These are phyloP conservation scores for Percopsis omiscomaycus DNA, from an alignment of 2,797 vertebrate genomes.

Conservation along the genomic window DNA sequence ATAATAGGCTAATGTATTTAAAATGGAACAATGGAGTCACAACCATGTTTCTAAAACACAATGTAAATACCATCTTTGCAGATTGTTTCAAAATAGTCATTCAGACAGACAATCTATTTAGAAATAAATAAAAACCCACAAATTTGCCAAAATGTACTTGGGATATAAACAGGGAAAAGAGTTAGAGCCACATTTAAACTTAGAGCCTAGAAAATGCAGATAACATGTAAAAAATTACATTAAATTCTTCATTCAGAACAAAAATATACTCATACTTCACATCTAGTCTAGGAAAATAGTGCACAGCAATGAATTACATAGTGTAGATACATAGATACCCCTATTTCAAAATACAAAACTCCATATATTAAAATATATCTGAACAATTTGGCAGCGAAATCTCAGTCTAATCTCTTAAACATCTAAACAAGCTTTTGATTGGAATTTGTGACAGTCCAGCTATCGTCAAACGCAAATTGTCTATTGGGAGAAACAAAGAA, in stretches of 20 bases:
- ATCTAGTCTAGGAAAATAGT: constrained; percentile 75
- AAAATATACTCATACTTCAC: constrained; percentile 73
- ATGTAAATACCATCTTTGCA: constrained; percentile 19
- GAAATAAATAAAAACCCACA: constrained; percentile 16
- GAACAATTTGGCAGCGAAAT: constrained; percentile 48
- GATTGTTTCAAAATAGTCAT: constrained; percentile 25
- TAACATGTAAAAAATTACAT: constrained; percentile 26
- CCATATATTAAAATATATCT: constrained; percentile 70
- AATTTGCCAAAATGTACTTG: constrained; percentile 19
- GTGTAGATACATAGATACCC: constrained; percentile 58
- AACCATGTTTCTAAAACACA: constrained; percentile 47
- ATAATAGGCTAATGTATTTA: no score
- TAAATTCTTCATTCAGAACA: constrained; percentile 58
- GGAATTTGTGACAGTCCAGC: constrained; percentile 66
- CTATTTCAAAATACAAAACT: constrained; percentile 62
- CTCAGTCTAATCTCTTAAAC: constrained; percentile 26
- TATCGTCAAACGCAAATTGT: constrained; percentile 49
- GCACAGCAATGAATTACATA: constrained; percentile 64
- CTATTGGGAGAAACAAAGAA: constrained; percentile 6
- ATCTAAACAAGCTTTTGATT: constrained; percentile 40
- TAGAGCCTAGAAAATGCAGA: constrained; percentile 18
- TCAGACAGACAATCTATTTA: constrained; percentile 27
- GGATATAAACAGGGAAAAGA: constrained; percentile 32
- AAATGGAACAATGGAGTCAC: no score
- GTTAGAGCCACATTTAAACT: constrained; percentile 50